A percentile compares a stretch with the other conserved stretches of the same genome.
These are phyloP conservation scores for Hephaestus fuliginosus DNA, from an alignment of 2,797 vertebrate species.

Conservation along the genomic window DNA sequence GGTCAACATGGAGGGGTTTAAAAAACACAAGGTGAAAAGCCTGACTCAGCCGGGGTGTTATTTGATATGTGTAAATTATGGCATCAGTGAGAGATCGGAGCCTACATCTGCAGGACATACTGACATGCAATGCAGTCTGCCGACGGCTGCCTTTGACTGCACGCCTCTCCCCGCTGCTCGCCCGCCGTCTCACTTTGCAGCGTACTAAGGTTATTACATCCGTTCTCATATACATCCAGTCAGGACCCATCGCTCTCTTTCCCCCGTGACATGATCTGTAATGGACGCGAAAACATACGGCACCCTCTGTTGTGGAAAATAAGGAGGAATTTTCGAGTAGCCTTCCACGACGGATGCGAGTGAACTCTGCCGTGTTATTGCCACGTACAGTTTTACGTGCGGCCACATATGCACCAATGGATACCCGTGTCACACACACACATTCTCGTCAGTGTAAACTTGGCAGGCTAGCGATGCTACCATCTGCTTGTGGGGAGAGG, in stretches of 20 bases:
- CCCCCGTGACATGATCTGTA: conserved; percentile 50
- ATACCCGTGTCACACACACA: conserved; percentile 56
- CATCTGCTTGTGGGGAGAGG: conserved; percentile 82
- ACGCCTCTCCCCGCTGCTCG: conserved; percentile 46
- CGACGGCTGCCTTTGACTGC: conserved; percentile 41
- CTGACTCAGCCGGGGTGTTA: conserved; percentile 34
- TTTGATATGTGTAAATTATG: conserved; percentile 55
- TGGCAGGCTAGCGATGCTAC: conserved; percentile 77
- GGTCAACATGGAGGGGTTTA: conserved; percentile 49
- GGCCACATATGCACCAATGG: conserved; percentile 53
- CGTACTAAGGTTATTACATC: conserved; percentile 52
- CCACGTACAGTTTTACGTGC: conserved; percentile 66
- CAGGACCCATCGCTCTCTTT: conserved; percentile 49
- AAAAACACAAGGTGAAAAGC: conserved; percentile 47
- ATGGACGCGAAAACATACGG: conserved; percentile 45
- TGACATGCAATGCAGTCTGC: conserved; percentile 71
- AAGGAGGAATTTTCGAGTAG: conserved; percentile 43
- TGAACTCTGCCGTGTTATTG: conserved; percentile 67
- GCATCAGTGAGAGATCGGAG: conserved; percentile 40
- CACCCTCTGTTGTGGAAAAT: conserved; percentile 42
- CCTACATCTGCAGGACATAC: conserved; percentile 73
- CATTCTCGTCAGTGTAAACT: conserved; percentile 75
- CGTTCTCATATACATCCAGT: conserved; percentile 58
- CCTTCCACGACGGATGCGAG: conserved; percentile 60
- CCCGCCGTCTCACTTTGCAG: conserved; percentile 44